These are phyloP conservation scores for Thecocarcelia acutangulata DNA, from an alignment of 2,888 invertebrate genomes.

Conservation along the genomic window DNA sequence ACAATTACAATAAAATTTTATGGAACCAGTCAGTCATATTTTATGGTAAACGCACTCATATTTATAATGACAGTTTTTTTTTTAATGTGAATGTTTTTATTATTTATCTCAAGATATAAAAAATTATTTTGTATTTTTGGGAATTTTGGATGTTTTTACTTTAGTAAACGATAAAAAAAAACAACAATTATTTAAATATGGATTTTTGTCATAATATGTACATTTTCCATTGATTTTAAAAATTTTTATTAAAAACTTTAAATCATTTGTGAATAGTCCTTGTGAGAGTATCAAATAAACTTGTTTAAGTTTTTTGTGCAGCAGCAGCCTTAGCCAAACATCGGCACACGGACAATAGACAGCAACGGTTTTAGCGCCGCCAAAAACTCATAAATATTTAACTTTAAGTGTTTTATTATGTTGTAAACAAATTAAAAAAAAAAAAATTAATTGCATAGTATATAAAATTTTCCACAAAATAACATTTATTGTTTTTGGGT, in stretches of 20 bases:
- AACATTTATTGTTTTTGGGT: not conserved
- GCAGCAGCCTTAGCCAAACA: constrained; percentile 21
- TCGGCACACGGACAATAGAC: not conserved
- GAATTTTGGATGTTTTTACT: not conserved
- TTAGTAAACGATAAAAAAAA: constrained; percentile 1
- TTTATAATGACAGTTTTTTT: constrained; percentile 41
- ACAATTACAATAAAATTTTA: not conserved
- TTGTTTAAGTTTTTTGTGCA: not conserved
- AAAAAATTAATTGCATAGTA: constrained; percentile 21
- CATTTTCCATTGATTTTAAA: constrained; percentile 8
- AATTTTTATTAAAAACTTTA: constrained; percentile 52
- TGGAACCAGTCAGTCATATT: not conserved
- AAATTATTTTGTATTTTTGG: constrained; percentile 10
- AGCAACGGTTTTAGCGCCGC: not conserved
- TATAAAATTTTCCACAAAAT: constrained; percentile 19
- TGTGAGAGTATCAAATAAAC: constrained; percentile 2
- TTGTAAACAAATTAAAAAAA: constrained; percentile 23
- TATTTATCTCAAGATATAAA: constrained; percentile 2
- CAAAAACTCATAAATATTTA: constrained; percentile 45
- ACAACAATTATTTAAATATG: constrained; percentile 14
- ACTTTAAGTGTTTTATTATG: constrained; percentile 19
- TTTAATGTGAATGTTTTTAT: not conserved
- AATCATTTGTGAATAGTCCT: constrained; percentile 39
- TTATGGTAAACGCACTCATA: constrained; percentile 56
- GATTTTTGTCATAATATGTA: constrained; percentile 27